A percentile compares a stretch with the other conserved stretches of the same genome.
phyloP scores from a whole-genome alignment of 2,113 vertebrate species.

The Verasper variegatus region DNA sequence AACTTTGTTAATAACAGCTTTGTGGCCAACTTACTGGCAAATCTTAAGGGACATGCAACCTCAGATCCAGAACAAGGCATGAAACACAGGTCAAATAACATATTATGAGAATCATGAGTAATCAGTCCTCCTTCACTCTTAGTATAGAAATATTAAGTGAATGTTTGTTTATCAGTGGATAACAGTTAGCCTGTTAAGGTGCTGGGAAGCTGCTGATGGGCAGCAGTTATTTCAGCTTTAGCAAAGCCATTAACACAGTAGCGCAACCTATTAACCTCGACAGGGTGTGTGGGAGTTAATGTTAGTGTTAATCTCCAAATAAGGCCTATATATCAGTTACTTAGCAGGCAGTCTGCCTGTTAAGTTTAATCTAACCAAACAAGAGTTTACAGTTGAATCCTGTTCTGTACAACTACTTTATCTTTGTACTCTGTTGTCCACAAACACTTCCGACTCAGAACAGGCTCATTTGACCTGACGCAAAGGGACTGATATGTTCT shows the following conservation, averaged over 20 bases:
- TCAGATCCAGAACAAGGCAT: too few relatives aligned
- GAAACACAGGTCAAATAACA: too few relatives aligned
- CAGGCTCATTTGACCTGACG: too few relatives aligned
- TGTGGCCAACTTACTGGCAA: too few relatives aligned
- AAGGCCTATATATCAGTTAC: slow-evolving; percentile 40
- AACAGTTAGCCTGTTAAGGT: neutral
- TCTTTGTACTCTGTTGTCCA: neutral
- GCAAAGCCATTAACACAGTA: slow-evolving; percentile 47
- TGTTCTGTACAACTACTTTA: neutral
- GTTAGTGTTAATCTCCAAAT: slow-evolving; percentile 40
- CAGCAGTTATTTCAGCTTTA: slow-evolving; percentile 44
- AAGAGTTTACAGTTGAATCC: slow-evolving; percentile 14
- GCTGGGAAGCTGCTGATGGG: neutral
- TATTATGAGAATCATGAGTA: too few relatives aligned
- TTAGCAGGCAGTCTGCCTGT: slow-evolving; percentile 24
- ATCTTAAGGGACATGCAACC: too few relatives aligned
- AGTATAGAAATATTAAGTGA: too few relatives aligned
- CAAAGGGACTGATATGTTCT: too few relatives aligned
- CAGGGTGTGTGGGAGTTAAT: slow-evolving; percentile 38
- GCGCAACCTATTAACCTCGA: slow-evolving; percentile 52
- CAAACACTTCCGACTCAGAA: neutral
- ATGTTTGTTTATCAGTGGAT: too few relatives aligned
- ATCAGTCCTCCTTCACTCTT: too few relatives aligned
- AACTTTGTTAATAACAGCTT: too few relatives aligned
- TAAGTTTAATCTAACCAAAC: slow-evolving; percentile 20